phyloP scores from a whole-genome alignment of 2,888 invertebrate genomes.

The Neocrepidodera transversa region DNA sequence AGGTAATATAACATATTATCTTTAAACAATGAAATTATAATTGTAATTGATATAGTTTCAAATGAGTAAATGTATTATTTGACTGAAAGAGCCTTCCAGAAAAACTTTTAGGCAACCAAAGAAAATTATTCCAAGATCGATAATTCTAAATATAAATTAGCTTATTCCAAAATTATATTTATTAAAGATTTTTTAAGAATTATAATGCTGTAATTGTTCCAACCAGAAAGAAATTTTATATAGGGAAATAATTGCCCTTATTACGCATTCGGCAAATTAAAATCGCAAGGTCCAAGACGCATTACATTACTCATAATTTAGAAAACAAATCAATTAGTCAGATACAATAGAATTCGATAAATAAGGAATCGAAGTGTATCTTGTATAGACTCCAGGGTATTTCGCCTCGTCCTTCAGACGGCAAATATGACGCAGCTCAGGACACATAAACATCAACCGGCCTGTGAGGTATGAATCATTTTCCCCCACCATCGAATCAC shows the following conservation, averaged over 20 bases:
- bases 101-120: no score
- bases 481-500: constrained; percentile 44
- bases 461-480: constrained; percentile 49
- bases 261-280: not conserved
- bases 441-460: constrained; percentile 51
- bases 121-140: no score
- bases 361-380: constrained; percentile 41
- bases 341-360: constrained; percentile 10
- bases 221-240: no score
- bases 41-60: no score
- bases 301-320: constrained; percentile 13
- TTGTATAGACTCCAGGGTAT: constrained; percentile 41
- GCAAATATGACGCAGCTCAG: constrained; percentile 47
- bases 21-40: no score
- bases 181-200: no score
- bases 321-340: constrained; percentile 28
- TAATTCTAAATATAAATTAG: no score
- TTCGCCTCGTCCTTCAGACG: constrained; percentile 49
- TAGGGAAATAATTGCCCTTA: constrained; percentile 9
- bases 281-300: constrained; percentile 7
- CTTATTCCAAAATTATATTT: no score
- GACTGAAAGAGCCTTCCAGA: no score
- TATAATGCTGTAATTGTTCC: no score
- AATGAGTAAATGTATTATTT: no score
- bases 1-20: no score